Evolutionary conservation across 2,888 invertebrate genomes (phyloP), one percentile per base, ranked within the genome.

Genomic region (Euspilapteryx auroguttella): DNA sequence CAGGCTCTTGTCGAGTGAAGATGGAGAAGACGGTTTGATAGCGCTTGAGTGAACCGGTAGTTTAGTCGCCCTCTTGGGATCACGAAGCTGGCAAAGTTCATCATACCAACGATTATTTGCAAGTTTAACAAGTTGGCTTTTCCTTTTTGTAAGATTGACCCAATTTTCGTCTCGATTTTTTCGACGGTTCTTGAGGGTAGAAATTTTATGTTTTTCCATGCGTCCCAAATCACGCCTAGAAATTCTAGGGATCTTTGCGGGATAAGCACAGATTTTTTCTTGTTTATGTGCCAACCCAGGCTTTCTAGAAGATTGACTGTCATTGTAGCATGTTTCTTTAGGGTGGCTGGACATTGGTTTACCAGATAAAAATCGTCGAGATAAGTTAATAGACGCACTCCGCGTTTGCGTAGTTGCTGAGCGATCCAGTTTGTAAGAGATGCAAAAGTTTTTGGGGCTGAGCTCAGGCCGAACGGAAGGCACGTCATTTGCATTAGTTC

Each of bases 371-470:
- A 37, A 12, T 36, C 34, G 36, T 36, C 34, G 10, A 36, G 15
- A 12, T 34, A 36, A 3, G 34, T 34, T 1, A 34, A 8, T 2
- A 30, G n/a, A 6, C 33, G 24, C 10, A 34, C 13, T 2, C 31
- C 34, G 15, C 31, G 15, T 5, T 25, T n/a, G 14, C 34, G 20
- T 7, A 42, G 29, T 25, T 31, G 29, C n/a, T 37, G 31, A 11
- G 41, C 41, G n/a, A 41, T 29, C 39, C 38, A 44, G 17, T 42
- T 42, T 32, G 40, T 40, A 12, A 43, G 24, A 4, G 33, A 31
- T 10, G 40, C 33, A 25, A 45, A 43, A 24, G 22, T 37, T 15
- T 34, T 32, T 13, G 42, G 42, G 5, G 44, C 42, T 25, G 36
- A 35, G 26, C 38, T 35, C 13, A 42, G 35, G 15, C 41, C 44